A percentile compares a stretch with the other conserved stretches of the same genome.
Conservation (phyloP, 1,140 invertebrate genomes). For the Euura lappo region DNA sequence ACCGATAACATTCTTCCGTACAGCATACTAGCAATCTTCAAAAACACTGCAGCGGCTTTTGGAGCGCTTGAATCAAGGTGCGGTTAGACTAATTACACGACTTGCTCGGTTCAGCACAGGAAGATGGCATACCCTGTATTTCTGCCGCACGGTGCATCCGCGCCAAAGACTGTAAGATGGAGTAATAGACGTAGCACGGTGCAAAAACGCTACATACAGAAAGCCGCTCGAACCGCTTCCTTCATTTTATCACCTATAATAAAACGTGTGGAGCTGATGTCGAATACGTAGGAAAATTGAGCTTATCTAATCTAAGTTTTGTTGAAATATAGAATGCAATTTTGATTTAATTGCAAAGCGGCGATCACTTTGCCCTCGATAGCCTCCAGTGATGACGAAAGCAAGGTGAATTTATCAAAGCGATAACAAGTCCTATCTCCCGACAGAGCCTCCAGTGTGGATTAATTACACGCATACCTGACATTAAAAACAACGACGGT, state of each 20-base stretch:
- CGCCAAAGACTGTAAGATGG: neutral
- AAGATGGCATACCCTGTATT: neutral
- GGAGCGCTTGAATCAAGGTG: constrained; percentile 1
- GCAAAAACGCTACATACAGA: neutral
- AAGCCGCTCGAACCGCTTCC: neutral
- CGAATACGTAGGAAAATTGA: no score
- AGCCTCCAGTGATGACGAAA: no score
- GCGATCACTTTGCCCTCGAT: no score
- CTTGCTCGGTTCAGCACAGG: neutral
- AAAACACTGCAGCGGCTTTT: neutral
- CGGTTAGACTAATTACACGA: neutral
- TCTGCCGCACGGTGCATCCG: neutral
- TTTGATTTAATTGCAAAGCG: no score
- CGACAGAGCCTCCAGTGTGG: neutral
- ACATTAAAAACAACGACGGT: neutral
- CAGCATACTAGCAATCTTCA: neutral
- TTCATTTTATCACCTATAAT: neutral
- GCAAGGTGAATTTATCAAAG: neutral
- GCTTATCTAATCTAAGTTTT: no score
- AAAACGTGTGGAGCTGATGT: neutral
- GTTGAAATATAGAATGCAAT: no score
- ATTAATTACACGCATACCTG: constrained; percentile 2
- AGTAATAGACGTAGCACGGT: neutral
- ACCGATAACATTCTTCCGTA: no score
- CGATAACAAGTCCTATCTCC: neutral